Percentiles rank a stretch among this genome's conserved stretches.
phyloP scores from a whole-genome alignment of 2,888 invertebrate species.

The Epirrhoe tristata region DNA sequence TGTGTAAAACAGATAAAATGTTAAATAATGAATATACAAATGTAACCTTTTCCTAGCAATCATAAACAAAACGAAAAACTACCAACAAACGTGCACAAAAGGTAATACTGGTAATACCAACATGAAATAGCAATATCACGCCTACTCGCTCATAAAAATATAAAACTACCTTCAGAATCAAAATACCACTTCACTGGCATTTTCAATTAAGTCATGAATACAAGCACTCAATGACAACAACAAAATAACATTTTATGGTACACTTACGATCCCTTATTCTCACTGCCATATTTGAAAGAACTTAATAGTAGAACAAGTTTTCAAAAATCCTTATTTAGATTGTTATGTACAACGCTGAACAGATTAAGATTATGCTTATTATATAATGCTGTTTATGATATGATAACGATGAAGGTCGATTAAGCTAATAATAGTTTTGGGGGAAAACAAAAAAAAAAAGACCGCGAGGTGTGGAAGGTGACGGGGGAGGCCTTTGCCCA shows the following conservation, averaged over 20 bases:
- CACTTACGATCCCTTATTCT: conserved; percentile 20
- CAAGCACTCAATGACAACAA: conserved; percentile 10
- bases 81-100: background rate
- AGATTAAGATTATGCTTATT: conserved; percentile 15
- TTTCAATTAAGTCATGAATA: conserved; percentile 27
- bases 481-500: too few species aligned
- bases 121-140: conserved; percentile 1
- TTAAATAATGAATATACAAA: too few species aligned
- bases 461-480: too few species aligned
- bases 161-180: background rate
- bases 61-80: background rate
- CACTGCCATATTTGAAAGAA: conserved; percentile 10
- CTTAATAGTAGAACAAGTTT: conserved; percentile 15
- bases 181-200: conserved; percentile 1
- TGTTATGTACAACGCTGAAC: conserved; percentile 24
- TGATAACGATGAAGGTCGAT: too few species aligned
- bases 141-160: background rate
- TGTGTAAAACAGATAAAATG: background rate
- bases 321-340: conserved; percentile 22
- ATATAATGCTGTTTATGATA: background rate
- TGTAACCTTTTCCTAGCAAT: background rate
- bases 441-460: too few species aligned
- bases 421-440: too few species aligned
- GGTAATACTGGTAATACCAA: background rate
- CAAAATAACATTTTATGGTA: conserved; percentile 23